Conservation (phyloP, 2,113 vertebrate species). For the Diphyllodes magnificus region DNA sequence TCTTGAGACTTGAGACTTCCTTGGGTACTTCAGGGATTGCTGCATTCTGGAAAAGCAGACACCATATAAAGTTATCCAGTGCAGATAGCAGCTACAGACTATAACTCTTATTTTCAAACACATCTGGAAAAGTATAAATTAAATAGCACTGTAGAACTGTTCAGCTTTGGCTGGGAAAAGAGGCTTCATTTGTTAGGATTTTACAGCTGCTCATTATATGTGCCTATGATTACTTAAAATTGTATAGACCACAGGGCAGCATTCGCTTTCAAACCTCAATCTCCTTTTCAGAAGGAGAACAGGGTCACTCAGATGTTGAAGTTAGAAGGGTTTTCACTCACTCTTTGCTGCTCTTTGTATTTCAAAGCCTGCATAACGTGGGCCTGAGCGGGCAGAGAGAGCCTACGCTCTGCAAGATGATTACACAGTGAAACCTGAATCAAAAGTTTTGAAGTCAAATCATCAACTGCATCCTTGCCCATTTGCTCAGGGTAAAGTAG, state of each 20-base stretch:
- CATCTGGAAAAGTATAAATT: neutral
- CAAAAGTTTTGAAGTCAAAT: neutral
- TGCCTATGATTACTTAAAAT: neutral
- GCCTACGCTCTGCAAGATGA: neutral
- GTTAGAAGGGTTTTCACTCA: neutral
- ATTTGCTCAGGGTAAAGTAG: neutral
- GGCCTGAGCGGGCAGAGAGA: neutral
- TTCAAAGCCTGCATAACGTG: neutral
- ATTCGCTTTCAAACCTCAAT: neutral
- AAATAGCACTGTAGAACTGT: neutral
- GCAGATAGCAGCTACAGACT: neutral
- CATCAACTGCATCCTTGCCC: neutral
- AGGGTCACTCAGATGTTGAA: neutral
- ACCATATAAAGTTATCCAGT: neutral
- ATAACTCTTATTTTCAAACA: neutral
- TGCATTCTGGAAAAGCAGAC: neutral
- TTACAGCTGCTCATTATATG: neutral
- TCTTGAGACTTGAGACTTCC: neutral
- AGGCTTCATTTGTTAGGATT: neutral
- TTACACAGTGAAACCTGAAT: neutral
- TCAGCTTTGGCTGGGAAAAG: neutral
- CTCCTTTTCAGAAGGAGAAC: neutral
- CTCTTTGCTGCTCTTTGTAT: neutral
- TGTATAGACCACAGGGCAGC: neutral
- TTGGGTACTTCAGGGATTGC: neutral